Evolutionary conservation across 1,140 invertebrate genomes (phyloP), one percentile per base, ranked within the genome.

Genomic region (Acromyrmex charruanus): DNA sequence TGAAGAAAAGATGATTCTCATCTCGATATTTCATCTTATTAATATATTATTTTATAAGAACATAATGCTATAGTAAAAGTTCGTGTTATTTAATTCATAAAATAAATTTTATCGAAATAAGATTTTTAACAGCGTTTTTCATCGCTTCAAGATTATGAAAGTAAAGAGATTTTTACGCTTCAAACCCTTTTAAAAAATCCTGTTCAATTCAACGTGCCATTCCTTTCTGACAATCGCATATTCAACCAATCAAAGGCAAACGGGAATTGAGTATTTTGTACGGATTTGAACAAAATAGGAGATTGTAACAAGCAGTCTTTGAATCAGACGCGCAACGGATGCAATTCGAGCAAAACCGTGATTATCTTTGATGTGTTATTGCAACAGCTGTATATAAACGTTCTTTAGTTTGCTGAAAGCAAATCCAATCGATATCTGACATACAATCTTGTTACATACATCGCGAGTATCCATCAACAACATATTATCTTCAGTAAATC

Each of bases 361-460:
- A 80, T 68, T 68, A 80, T 55, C 63, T 80, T 55, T 68, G 28
- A 55, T 31, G 49, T 80, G 35, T 68, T 28, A 66, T 53, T 80
- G 63, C 66, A 80, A 80, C 31, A n/a, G 14, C 28, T 12, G 18
- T 18, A 10, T 25, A n/a, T 51, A 44, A 68, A 68, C 14, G 63
- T 68, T 80, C 75, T 28, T 79, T 49, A 65, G 59, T 51, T 58
- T 31, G 16, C 39, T 65, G 10, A 53, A 68, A 66, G 44, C n/a
- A n/a, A 59, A 14, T 18, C 1, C 53, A 61, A 85, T 85, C 72
- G 12, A 77, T 85, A 51, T 53, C 31, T 85, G 51, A 77, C 59
- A 55, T 16, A 65, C 58, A 14, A 55, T 39, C 16, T 80, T 68
- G 77, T 80, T 66, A 55, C 16, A 0, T 7, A 44, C 9, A 49